These are phyloP conservation scores for Tragelaphus imberbis DNA, from an alignment of 2,113 vertebrate genomes.

Conservation along the genomic window DNA sequence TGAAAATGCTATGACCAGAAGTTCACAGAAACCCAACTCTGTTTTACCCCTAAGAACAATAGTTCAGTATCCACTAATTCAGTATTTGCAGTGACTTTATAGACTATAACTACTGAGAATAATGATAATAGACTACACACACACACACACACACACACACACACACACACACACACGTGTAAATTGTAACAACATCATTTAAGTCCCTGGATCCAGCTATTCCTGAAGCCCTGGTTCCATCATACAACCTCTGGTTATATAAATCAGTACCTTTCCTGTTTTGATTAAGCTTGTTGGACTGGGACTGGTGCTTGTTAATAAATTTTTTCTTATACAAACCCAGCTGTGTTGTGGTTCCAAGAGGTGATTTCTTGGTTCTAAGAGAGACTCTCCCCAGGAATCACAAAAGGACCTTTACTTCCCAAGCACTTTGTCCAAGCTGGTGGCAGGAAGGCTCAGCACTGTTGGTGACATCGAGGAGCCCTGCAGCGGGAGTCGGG, in stretches of 20 bases:
- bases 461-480: neutral
- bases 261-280: neutral
- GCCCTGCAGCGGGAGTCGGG: accelerated
- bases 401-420: neutral
- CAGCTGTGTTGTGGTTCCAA: accelerated
- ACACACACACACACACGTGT: neutral
- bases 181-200: neutral
- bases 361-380: neutral
- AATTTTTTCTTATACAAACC: neutral
- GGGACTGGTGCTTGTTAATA: neutral
- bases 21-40: neutral
- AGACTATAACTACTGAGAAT: neutral
- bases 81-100: neutral
- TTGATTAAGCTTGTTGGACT: neutral
- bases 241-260: too few species aligned
- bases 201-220: neutral
- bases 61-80: neutral
- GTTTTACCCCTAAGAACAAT: neutral
- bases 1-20: neutral
- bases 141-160: neutral
- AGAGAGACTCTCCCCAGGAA: neutral
- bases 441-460: neutral
- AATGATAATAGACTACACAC: too few species aligned
- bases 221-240: neutral
- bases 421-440: too few species aligned